Evolutionary conservation across 1,140 invertebrate species (phyloP).

Genomic region (Anoplophora glabripennis): DNA sequence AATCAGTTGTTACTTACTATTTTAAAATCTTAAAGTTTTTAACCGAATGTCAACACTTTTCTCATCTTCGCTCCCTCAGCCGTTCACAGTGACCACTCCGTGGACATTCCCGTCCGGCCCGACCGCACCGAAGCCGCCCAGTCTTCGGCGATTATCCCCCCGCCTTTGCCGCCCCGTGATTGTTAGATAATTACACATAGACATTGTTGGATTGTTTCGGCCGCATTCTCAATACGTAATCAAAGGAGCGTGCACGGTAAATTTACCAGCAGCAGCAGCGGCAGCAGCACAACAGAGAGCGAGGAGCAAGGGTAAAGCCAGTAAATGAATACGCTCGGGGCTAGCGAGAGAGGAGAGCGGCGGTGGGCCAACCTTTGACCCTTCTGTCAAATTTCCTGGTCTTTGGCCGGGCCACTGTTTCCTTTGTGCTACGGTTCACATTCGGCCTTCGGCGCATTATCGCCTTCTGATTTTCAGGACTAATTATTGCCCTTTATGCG

Average conservation of each 20-base stretch:
- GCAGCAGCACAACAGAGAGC: conserved; percentile 8
- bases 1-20: no score
- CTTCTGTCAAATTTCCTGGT: conserved; percentile 43
- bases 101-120: no score
- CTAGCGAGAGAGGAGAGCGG: conserved; percentile 2
- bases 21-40: no score
- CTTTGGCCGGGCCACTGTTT: conserved; percentile 38
- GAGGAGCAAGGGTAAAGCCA: conserved; percentile 24
- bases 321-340: conserved; percentile 34
- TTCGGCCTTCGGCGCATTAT: conserved; percentile 30
- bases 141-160: no score
- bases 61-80: no score
- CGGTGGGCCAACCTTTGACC: conserved; percentile 37
- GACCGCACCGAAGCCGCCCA: no score
- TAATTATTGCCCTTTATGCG: conserved; percentile 28
- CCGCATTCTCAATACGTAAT: conserved; percentile 26
- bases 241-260: conserved; percentile 16
- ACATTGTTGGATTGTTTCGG: conserved; percentile 19
- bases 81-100: no score
- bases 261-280: not conserved
- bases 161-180: not conserved
- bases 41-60: no score
- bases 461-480: conserved; percentile 34
- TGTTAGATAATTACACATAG: conserved; percentile 18
- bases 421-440: conserved; percentile 38